Percentiles rank a stretch among this genome's conserved stretches.
Evolutionary conservation across 2,888 invertebrate species (phyloP).

Genomic region (Podabrus alpinus): DNA sequence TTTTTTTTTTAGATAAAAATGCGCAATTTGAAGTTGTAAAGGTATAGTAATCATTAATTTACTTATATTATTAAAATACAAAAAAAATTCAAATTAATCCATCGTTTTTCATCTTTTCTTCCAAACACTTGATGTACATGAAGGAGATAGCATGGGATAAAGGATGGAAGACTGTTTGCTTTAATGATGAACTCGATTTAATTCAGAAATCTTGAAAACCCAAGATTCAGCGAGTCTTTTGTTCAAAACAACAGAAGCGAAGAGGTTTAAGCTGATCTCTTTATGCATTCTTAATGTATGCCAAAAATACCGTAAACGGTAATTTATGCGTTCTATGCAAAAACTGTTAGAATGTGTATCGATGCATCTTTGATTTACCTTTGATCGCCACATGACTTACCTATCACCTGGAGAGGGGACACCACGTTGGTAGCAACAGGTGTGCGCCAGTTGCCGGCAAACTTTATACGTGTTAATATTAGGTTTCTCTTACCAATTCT

Average conservation of each 20-base stretch:
- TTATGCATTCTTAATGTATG: neutral
- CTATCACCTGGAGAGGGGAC: constrained; percentile 29
- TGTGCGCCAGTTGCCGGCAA: constrained; percentile 42
- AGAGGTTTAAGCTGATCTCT: neutral
- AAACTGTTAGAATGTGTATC: neutral
- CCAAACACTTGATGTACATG: no score
- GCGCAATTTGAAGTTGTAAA: no score
- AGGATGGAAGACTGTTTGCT: no score
- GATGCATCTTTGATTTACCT: constrained; percentile 4
- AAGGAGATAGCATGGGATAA: no score
- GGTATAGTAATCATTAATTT: no score
- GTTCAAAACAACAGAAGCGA: neutral
- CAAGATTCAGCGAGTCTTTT: neutral
- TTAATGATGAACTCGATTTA: neutral
- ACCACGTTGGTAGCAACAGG: constrained; percentile 42
- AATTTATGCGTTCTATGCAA: neutral
- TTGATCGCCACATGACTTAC: constrained; percentile 13
- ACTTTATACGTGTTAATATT: constrained; percentile 24
- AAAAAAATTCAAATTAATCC: no score
- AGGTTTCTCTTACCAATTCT: constrained; percentile 3
- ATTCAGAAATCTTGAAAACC: neutral
- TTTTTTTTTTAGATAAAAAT: no score
- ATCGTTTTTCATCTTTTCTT: no score
- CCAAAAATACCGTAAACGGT: neutral
- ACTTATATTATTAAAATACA: no score